Conservation (phyloP, 2,797 vertebrate species). For the Psittacula derbiana region DNA sequence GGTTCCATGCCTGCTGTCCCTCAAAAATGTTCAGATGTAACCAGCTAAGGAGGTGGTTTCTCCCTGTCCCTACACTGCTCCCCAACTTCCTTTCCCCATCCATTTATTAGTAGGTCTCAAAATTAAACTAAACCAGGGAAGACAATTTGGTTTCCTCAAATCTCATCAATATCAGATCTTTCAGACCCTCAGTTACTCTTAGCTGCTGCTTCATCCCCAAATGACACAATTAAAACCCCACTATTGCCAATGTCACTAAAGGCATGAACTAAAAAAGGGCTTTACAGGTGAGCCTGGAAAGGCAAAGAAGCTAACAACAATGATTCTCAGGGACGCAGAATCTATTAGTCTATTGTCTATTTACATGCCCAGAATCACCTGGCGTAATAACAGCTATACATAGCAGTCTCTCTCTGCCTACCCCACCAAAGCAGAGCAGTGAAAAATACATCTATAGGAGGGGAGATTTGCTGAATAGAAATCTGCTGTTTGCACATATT, state of each 20-base stretch:
- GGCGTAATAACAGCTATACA: fast-evolving
- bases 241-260: fast-evolving
- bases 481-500: background rate
- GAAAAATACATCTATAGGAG: background rate
- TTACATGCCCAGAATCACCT: background rate
- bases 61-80: background rate
- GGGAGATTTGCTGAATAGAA: background rate
- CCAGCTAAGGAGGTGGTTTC: background rate
- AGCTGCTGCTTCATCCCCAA: background rate
- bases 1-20: background rate
- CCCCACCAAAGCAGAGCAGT: background rate
- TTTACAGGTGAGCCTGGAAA: background rate
- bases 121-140: background rate
- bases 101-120: background rate
- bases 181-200: background rate
- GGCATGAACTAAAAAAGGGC: background rate
- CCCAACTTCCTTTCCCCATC: background rate
- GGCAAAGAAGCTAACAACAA: background rate
- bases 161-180: background rate
- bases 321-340: background rate
- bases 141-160: background rate
- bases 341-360: background rate
- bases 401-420: background rate
- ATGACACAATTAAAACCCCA: background rate
- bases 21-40: background rate